A percentile compares a stretch with the other conserved stretches of the same genome.
Evolutionary conservation across 2,888 invertebrate species (phyloP).

Genomic region (Agrochola lota): DNA sequence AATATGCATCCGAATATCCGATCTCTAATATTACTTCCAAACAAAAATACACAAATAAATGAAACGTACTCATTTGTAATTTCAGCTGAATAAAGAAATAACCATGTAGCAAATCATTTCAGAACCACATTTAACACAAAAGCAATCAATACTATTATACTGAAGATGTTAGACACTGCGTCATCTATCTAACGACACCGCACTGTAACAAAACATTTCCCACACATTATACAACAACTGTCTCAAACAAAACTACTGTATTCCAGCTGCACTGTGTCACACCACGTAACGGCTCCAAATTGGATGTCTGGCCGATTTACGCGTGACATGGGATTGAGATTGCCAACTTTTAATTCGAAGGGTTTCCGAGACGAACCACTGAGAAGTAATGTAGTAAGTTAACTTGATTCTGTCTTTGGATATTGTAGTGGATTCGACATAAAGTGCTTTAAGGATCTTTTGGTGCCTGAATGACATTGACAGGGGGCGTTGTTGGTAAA

Average conservation of each 20-base stretch:
- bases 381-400: constrained; percentile 1
- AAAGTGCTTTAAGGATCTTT: not conserved
- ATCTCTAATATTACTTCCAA: too few relatives aligned
- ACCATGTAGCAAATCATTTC: too few relatives aligned
- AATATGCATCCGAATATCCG: too few relatives aligned
- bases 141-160: not conserved
- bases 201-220: not conserved
- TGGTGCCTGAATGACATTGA: not conserved
- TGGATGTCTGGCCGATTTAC: constrained; percentile 82
- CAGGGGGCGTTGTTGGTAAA: not conserved
- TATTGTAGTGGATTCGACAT: not conserved
- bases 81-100: too few relatives aligned
- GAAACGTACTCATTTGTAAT: too few relatives aligned
- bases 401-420: not conserved
- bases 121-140: not conserved
- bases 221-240: not conserved
- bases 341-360: constrained; percentile 78
- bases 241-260: constrained; percentile 46
- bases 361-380: constrained; percentile 53
- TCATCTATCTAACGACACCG: not conserved
- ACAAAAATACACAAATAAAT: too few relatives aligned
- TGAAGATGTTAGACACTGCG: not conserved
- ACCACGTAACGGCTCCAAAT: constrained; percentile 77
- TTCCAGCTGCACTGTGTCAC: constrained; percentile 37
- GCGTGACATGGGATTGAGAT: constrained; percentile 78